Evolutionary conservation across 2,113 vertebrate species (phyloP), one percentile per base, ranked within the genome.

Genomic region (cattle (Bos taurus)): DNA sequence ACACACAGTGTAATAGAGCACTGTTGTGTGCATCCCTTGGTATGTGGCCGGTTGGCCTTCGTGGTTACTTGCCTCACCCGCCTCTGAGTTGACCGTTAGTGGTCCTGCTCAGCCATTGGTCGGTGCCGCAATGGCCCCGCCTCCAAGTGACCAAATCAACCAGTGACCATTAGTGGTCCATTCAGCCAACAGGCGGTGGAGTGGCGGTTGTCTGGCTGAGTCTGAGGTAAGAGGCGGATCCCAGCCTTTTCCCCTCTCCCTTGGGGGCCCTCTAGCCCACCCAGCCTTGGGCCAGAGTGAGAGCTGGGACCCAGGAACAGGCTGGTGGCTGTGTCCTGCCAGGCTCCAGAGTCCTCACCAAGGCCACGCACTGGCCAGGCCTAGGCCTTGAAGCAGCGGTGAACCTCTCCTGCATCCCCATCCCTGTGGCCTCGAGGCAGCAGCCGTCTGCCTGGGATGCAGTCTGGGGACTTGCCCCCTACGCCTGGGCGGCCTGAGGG

Each of bases 131-230:
- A 11, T 25, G 36, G 71, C 71, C 71, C 71, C 1, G 2, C 36
- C 71, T 43, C 19, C 71, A 74, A 43, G 21, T 25, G 36, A 74
- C 71, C 71, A 74, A 2, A 8, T 40, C 71, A 43, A 74, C 36
- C n/a, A 43, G 36, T 25, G 36, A 43, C 36, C 36, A 2, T 25
- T 74, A 74, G 71, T 3, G 36, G 71, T 43, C 71, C 36, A 43
- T 40, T 74, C 21, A 43, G 36, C 21, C 71, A 40, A 25, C 0
- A 0, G 23, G 21, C 2, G 1, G 23, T 23, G 14, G 23, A 43
- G 23, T 26, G 71, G 71, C 3, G 2, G 71, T 26, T 26, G 21
- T 77, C 40, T 77, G 71, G 40, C 21, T 13, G 71, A 77, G 40
- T 43, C 23, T 77, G 36, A 77, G 71, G 23, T 77, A 43, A 43